Conservation (phyloP, 2,113 vertebrate genomes). For the Nyctereutes procyonoides region DNA sequence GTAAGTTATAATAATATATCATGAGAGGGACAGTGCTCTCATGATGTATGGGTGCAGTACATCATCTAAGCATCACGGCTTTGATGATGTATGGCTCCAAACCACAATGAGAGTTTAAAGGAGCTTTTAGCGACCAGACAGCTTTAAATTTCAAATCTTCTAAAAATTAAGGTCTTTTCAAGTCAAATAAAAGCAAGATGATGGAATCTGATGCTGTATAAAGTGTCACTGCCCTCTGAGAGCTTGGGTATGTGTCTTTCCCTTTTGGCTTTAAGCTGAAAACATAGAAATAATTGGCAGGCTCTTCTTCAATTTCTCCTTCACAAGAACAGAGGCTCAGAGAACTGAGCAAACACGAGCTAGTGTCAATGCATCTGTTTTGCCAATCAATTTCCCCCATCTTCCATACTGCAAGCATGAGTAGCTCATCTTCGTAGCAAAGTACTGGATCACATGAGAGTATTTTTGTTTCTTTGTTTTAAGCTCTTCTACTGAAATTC, state of each 20-base stretch:
- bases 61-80: slow-evolving; percentile 83
- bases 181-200: slow-evolving; percentile 68
- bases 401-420: rapidly evolving
- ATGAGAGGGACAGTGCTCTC: slow-evolving; percentile 75
- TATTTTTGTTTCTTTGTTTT: slow-evolving; percentile 19
- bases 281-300: not conserved
- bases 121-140: slow-evolving; percentile 71
- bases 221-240: slow-evolving; percentile 35
- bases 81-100: slow-evolving; percentile 83
- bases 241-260: not conserved
- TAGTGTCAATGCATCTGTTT: not conserved
- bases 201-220: slow-evolving; percentile 52
- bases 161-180: slow-evolving; percentile 74
- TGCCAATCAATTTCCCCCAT: not conserved
- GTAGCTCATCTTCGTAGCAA: rapidly evolving
- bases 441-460: not conserved
- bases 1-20: slow-evolving; percentile 86
- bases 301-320: not conserved
- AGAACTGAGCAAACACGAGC: not conserved
- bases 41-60: slow-evolving; percentile 83
- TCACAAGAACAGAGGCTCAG: not conserved
- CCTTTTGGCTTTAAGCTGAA: slow-evolving; percentile 50
- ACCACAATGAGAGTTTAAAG: slow-evolving; percentile 82
- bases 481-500: not conserved
- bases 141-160: slow-evolving; percentile 78